These are phyloP conservation scores for Sitta europaea DNA, from an alignment of 2,113 vertebrate species.

Conservation along the genomic window DNA sequence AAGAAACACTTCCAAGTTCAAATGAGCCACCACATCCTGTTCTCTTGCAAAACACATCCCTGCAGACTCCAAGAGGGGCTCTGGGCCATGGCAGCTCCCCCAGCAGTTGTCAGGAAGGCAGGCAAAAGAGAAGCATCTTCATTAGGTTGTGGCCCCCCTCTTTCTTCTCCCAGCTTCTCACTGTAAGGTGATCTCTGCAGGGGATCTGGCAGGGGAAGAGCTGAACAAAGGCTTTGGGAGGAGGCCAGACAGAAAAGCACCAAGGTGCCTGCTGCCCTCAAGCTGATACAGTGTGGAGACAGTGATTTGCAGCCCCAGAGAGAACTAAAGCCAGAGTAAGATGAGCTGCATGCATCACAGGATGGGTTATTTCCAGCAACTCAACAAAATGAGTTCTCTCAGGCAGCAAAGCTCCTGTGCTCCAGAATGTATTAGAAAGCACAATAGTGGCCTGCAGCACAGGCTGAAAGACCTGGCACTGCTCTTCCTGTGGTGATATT, in stretches of 20 bases:
- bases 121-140: background rate
- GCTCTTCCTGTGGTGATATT: background rate
- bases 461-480: background rate
- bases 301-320: background rate
- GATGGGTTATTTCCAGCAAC: conserved; percentile 9
- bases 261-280: background rate
- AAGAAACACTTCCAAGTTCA: background rate
- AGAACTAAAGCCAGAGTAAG: conserved; percentile 4
- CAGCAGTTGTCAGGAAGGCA: background rate
- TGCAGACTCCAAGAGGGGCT: background rate
- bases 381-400: background rate
- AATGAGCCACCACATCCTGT: background rate
- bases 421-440: conserved; percentile 20
- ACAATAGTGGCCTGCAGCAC: background rate
- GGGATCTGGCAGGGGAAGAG: background rate
- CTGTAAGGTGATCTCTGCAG: background rate
- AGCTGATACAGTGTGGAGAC: background rate
- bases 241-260: background rate
- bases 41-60: background rate
- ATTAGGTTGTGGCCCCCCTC: background rate
- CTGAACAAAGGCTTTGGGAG: conserved; percentile 40
- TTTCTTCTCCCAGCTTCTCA: background rate
- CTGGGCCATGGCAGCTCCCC: background rate
- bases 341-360: background rate
- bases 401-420: background rate